Base-by-base conservation (phyloP, 2,888 invertebrate species). In the Agrotis segetum region DNA sequence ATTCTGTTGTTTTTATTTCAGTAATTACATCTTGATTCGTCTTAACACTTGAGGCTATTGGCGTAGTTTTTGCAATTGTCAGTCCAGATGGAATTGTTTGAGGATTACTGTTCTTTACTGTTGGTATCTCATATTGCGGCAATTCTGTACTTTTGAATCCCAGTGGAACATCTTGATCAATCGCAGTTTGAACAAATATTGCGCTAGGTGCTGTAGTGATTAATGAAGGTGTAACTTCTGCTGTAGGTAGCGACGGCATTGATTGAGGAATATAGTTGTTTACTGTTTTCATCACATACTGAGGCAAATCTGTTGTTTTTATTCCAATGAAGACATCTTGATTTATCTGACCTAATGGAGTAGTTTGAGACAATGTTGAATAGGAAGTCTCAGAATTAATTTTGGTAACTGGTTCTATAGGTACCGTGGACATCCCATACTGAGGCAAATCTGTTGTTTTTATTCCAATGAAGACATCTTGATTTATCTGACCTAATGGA, bases 371-470 rank as follows among this genome's bases (percentile, higher is more conserved):
- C 14, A 49, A 55, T 19, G n/a, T 58, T 19, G 4, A 16, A 29
- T 19, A 13, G 16, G 44, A 24, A 52, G 50, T 13, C 44, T 62
- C 19, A 24, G n/a, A 24, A 24, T 40, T 40, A 11, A n/a, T 40
- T 50, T 64, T 24, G 19, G 24, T 9, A 55, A n/a, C 3, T n/a
- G n/a, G n/a, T n/a, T n/a, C n/a, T n/a, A n/a, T n/a, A n/a, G n/a
- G n/a, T n/a, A n/a, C n/a, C n/a, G n/a, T n/a, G n/a, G n/a, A n/a
- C n/a, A 55, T 3, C 1, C 1, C 7, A 13, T 46, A 1, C 7
- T 56, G 21, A 14, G 61, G 56, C 17, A 55, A 47, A 49, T 67
- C 56, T 21, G 21, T 53, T 17, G 17, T 61, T 58, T 19, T 47
- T 13, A 17, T 63, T 50, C 5, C 47, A 46, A 29, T 7, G 11